phyloP scores from a whole-genome alignment of 2,113 vertebrate species.

The Corythaixoides concolor region DNA sequence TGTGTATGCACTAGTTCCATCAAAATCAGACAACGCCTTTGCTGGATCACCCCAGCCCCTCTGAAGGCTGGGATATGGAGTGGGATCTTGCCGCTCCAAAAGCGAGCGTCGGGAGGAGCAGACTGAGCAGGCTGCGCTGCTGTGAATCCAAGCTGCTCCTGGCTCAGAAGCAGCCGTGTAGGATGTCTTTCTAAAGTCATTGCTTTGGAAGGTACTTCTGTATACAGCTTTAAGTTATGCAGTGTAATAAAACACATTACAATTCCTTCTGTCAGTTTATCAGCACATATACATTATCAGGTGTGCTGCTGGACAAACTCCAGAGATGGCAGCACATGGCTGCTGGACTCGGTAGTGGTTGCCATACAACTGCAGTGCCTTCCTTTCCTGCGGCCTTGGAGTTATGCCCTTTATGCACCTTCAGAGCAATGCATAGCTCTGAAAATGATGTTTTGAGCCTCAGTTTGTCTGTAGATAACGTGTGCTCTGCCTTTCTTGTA shows the following conservation, averaged over 20 bases:
- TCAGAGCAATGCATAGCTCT: neutral
- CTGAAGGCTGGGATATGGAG: neutral
- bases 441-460: neutral
- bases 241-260: neutral
- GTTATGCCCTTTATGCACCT: neutral
- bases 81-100: neutral
- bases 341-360: neutral
- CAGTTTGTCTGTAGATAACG: neutral
- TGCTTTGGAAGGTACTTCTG: constrained; percentile 33
- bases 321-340: neutral
- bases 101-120: neutral
- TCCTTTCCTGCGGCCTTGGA: neutral
- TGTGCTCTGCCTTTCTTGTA: neutral
- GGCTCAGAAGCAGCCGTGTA: neutral
- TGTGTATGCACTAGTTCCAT: neutral
- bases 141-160: constrained; percentile 60
- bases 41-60: neutral
- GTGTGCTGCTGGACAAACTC: neutral
- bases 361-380: neutral
- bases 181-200: constrained; percentile 25
- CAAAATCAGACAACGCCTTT: neutral
- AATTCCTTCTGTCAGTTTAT: constrained; percentile 9
- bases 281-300: neutral
- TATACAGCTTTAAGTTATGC: constrained; percentile 2
- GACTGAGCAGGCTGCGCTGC: constrained; percentile 29